These are phyloP conservation scores for Manis javanica DNA, from an alignment of 2,797 vertebrate genomes.

Conservation along the genomic window DNA sequence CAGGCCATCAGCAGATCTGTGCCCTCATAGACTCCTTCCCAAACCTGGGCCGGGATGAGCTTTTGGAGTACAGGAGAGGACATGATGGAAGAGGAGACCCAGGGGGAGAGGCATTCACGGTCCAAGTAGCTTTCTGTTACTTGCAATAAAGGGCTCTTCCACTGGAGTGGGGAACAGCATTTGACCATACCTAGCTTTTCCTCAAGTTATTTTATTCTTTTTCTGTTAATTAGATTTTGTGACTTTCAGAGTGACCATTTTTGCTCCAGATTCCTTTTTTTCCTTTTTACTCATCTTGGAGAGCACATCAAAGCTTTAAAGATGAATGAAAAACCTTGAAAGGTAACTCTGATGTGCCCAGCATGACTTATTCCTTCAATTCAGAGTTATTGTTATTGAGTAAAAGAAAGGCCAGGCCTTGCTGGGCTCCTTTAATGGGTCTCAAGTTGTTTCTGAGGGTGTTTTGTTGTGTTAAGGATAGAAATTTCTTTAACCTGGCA, in stretches of 20 bases:
- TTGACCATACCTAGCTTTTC: not conserved
- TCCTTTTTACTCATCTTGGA: not conserved
- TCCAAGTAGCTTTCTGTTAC: not conserved
- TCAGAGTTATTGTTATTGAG: not conserved
- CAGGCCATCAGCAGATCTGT: not conserved
- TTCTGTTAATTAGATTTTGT: not conserved
- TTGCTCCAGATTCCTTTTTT: not conserved
- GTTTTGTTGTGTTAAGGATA: conserved; percentile 11
- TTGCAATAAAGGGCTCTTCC: not conserved
- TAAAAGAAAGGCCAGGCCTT: not conserved
- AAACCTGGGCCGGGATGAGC: not conserved
- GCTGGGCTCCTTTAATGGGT: not conserved
- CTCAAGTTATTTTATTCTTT: not conserved
- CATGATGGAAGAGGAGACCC: not conserved
- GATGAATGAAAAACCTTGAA: not conserved
- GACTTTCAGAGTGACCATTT: not conserved
- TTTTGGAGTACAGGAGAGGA: not conserved
- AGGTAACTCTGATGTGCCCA: not conserved
- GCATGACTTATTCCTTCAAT: not conserved
- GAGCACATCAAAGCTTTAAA: conserved; percentile 22
- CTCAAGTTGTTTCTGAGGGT: not conserved
- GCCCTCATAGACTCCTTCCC: not conserved
- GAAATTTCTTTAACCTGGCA: conserved; percentile 8
- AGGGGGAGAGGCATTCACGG: not conserved
- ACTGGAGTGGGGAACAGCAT: not conserved